Evolutionary conservation across 2,797 vertebrate species (phyloP), one percentile per base, ranked within the genome.

Genomic region (Silurus aristotelis): DNA sequence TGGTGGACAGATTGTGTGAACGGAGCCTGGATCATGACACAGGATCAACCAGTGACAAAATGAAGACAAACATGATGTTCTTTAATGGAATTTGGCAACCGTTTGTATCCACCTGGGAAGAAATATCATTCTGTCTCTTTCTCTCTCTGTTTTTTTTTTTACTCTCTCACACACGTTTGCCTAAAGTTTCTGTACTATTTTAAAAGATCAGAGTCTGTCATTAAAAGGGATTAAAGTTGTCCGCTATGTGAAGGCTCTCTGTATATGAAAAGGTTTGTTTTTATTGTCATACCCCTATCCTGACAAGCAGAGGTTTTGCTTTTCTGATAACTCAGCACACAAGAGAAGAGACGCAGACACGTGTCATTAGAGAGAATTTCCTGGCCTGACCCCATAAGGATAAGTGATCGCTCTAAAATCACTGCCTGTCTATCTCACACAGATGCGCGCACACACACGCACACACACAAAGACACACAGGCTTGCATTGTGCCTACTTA

Each of bases 381-480:
- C 93, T 94, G 91, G 90, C 89, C 88, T 80, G 87, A 86, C 73
- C 89, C 91, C 91, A 92, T 94, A 92, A 94, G 94, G 89, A 92
- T 85, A 89, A 89, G 91, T 90, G 88, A 80, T 67, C 61, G 13
- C 56, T 84, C 58, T 82, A 87, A 89, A 87, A 93, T 92, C 92
- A 90, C 90, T 90, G 88, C 80, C 82, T 90, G 81, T 64, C 60
- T 84, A 80, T 87, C 7, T 89, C 84, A 82, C 79, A 81, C 87
- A n/a, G 25, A 70, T 43, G 43, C 68, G 58, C 43, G 52, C 63
- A 77, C 55, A 67, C n/a, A 75, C 72, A 77, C 43, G 46, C 70
- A 64, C 43, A 63, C 64, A 84, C 55, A 70, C 43, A 76, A 63
- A 58, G 17, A 70, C 63, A 76, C 89, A 94, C 92, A 93, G 92